Evolutionary conservation across 1,140 invertebrate species (phyloP), one percentile per base, ranked within the genome.

Genomic region (Drosophila nebulosa): DNA sequence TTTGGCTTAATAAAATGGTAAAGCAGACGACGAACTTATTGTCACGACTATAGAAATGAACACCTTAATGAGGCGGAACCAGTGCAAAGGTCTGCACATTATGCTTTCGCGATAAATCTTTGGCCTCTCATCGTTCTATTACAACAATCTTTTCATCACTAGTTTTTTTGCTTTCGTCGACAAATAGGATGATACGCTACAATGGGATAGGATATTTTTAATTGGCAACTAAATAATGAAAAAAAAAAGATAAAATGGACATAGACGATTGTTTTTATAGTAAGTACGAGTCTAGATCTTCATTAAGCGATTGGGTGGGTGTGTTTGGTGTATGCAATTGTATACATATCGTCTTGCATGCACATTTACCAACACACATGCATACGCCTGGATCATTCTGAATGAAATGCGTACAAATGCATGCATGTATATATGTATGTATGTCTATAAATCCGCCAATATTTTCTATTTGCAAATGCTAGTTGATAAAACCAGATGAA

Each of bases 111-210:
- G 39, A 46, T 7, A 18, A 42, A 42, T 39, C 36, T 12, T 39
- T 14, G 3, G 14, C n/a, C n/a, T 14, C 7, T 18, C 16, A 18
- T 46, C 39, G 39, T 46, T 46, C 7, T 21, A n/a, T 46, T 46
- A 46, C 39, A 46, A 14, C 39, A 21, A 18, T 46, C 14, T 32
- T 55, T 10, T 27, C 52, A 55, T 30, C 52, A 55, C 52, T 55
- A 30, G 27, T 18, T 55, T 55, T 55, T 55, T 55, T 55, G 52
- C 52, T 55, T 55, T 55, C 52, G 52, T 55, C 52, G 52, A 55
- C 52, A 55, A 55, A 55, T 55, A 55, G 27, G 26, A 55, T 46
- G 26, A 53, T 53, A 53, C 24, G 26, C 0, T 55, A 55, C 22
- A 55, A 16, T 16, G 14, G 26, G 52, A 30, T 18, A 55, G 26